Conservation (phyloP, 2,113 vertebrate species). For the Acanthisitta chloris region DNA sequence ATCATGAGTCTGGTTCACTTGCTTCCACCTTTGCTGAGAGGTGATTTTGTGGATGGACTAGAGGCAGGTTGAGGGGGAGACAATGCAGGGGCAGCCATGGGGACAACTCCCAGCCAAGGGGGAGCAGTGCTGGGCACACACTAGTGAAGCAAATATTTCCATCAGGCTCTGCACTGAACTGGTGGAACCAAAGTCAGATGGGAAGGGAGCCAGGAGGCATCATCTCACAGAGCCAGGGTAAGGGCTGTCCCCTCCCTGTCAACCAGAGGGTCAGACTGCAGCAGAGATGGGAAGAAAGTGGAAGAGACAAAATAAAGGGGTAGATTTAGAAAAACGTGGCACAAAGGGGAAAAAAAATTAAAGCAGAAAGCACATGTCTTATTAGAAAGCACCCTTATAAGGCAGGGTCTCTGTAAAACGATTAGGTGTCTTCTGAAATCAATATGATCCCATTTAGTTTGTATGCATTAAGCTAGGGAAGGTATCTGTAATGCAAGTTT, state of each 20-base stretch:
- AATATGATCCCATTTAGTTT: not conserved
- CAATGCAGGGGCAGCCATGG: not conserved
- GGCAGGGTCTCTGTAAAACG: not conserved
- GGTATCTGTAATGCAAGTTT: not conserved
- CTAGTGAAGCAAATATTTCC: not conserved
- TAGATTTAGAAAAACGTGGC: not conserved
- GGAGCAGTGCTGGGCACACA: not conserved
- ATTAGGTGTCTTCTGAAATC: not conserved
- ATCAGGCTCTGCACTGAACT: not conserved
- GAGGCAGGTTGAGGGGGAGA: not conserved
- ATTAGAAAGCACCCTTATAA: not conserved
- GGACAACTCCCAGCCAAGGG: not conserved
- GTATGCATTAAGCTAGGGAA: not conserved
- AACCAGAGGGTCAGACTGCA: not conserved
- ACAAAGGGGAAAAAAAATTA: not conserved
- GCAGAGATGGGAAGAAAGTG: not conserved
- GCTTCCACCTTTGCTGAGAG: not conserved
- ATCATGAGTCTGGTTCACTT: accelerated
- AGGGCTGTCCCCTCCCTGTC: not conserved
- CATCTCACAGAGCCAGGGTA: not conserved
- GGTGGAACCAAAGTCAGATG: not conserved
- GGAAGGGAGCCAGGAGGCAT: not conserved
- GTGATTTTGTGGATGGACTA: not conserved
- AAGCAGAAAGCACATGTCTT: not conserved
- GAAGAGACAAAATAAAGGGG: not conserved